Evolutionary conservation across 35 echinoderm and acorn worm genomes (phyloP).

Genomic region (Apostichopus californicus): DNA sequence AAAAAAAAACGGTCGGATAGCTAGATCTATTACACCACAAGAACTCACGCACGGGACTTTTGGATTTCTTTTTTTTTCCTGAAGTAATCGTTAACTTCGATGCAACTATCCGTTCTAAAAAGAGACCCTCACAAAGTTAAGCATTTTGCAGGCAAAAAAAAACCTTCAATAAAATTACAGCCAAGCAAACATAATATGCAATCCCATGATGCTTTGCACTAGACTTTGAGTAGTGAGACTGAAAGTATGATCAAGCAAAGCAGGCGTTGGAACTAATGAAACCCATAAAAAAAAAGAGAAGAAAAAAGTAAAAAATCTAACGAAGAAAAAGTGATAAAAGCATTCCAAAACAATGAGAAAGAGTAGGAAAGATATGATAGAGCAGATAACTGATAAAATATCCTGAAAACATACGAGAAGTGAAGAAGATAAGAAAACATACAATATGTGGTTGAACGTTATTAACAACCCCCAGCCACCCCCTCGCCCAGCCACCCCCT

Average conservation of each 20-base stretch:
- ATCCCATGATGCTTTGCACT: conserved; percentile 42
- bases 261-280: conserved; percentile 24
- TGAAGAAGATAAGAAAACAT: background rate
- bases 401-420: background rate
- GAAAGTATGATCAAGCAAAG: conserved; percentile 29
- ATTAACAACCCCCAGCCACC: too few relatives aligned
- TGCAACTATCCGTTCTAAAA: background rate
- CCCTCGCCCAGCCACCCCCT: too few relatives aligned
- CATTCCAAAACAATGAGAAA: conserved; percentile 44
- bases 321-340: background rate
- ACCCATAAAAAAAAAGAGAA: background rate
- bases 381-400: background rate
- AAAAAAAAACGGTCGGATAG: too few relatives aligned
- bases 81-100: background rate
- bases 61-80: background rate
- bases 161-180: conserved; percentile 25
- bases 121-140: conserved; percentile 50
- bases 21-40: too few relatives aligned
- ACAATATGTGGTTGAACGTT: too few relatives aligned
- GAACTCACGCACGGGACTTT: too few relatives aligned
- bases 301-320: background rate
- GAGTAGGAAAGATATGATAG: background rate
- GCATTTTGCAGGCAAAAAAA: conserved; percentile 40
- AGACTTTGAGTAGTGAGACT: conserved; percentile 18
- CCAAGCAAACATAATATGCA: conserved; percentile 48